A percentile compares a stretch with the other conserved stretches of the same genome.
phyloP scores from a whole-genome alignment of 1,140 invertebrate genomes.

The Tribolium madens region DNA sequence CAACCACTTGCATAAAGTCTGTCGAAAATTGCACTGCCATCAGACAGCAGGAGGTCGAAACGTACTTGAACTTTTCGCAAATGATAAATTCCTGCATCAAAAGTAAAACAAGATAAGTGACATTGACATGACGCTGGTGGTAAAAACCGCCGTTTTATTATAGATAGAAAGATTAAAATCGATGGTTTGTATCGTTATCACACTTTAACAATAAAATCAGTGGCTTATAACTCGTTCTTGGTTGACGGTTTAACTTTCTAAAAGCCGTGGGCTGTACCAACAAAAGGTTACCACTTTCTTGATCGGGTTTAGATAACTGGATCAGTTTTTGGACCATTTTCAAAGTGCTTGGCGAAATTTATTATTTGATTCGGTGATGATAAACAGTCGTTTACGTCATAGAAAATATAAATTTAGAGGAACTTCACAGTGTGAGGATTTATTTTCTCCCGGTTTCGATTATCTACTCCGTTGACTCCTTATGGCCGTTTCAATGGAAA shows the following conservation, averaged over 20 bases:
- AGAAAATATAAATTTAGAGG: background rate
- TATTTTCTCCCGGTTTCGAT: background rate
- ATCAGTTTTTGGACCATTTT: background rate
- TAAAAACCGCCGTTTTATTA: background rate
- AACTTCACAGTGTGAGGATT: background rate
- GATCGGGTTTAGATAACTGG: slow-evolving; percentile 1
- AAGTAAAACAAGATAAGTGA: slow-evolving; percentile 1
- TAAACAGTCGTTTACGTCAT: background rate
- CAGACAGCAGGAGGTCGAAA: background rate
- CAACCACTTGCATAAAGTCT: background rate
- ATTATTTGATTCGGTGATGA: background rate
- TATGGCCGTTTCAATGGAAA: background rate
- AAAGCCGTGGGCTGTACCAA: slow-evolving; percentile 5
- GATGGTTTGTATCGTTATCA: background rate
- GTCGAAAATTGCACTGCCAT: background rate
- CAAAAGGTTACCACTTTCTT: slow-evolving; percentile 34
- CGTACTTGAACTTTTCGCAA: slow-evolving; percentile 18
- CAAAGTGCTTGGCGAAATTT: background rate
- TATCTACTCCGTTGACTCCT: background rate
- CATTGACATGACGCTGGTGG: background rate
- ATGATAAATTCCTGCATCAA: slow-evolving; percentile 2
- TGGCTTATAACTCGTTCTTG: slow-evolving; percentile 21
- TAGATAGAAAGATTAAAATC: slow-evolving; percentile 4
- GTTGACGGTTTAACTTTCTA: slow-evolving; percentile 29
- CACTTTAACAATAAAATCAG: slow-evolving; percentile 4